These are phyloP conservation scores for Spondyliosoma cantharus DNA, from an alignment of 2,797 vertebrate species.

Conservation along the genomic window DNA sequence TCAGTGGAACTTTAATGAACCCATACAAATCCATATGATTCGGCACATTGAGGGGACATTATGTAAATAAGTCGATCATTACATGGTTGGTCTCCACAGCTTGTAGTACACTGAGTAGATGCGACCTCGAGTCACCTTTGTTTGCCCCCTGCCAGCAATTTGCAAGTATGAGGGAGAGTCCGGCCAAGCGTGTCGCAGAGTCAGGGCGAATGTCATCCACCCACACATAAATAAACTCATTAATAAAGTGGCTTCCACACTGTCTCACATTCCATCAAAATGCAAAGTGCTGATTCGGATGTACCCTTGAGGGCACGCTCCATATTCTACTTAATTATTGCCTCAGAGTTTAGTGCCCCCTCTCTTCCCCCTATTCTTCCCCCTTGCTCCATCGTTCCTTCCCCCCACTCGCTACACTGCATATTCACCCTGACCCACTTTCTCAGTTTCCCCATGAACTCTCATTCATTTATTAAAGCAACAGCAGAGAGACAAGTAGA, in stretches of 20 bases:
- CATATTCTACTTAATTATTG: conserved; percentile 73
- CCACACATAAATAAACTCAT: conserved; percentile 72
- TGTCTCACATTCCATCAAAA: conserved; percentile 71
- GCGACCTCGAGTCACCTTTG: conserved; percentile 63
- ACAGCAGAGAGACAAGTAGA: background rate
- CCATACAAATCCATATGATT: conserved; percentile 56
- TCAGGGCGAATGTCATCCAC: conserved; percentile 62
- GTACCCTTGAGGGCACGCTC: conserved; percentile 58
- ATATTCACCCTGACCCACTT: conserved; percentile 60
- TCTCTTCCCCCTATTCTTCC: conserved; percentile 1
- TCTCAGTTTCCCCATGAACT: conserved; percentile 27
- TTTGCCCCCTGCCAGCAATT: conserved; percentile 67
- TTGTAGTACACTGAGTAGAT: conserved; percentile 63
- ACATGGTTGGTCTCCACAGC: conserved; percentile 64
- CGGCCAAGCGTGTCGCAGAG: conserved; percentile 67
- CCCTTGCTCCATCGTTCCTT: conserved; percentile 1
- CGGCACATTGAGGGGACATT: conserved; percentile 38
- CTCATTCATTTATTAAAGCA: conserved; percentile 50
- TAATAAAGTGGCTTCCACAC: conserved; percentile 69
- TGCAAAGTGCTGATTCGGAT: conserved; percentile 71
- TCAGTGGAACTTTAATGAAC: conserved; percentile 27
- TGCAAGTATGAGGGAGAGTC: conserved; percentile 69
- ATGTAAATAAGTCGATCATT: conserved; percentile 67
- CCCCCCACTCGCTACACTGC: background rate
- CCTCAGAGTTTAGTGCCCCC: conserved; percentile 49